Conservation (phyloP, 2,113 vertebrate genomes). For the Crotalus tigris region DNA sequence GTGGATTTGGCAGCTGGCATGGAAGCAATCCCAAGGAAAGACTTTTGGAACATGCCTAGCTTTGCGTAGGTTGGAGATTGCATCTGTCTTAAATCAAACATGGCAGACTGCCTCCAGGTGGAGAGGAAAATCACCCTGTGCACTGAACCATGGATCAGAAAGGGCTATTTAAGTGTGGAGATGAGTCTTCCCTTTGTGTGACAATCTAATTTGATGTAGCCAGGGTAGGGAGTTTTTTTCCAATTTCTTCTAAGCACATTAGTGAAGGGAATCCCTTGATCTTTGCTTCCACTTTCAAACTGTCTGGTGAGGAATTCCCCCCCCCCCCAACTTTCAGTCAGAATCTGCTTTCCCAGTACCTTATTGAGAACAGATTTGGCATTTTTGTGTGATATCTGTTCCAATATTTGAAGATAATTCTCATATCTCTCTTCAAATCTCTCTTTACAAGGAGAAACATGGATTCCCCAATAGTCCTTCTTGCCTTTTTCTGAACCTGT, state of each 20-base stretch:
- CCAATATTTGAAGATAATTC: neutral
- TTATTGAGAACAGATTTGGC: neutral
- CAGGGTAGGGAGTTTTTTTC: neutral
- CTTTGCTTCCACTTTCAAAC: neutral
- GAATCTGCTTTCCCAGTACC: neutral
- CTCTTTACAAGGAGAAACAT: neutral
- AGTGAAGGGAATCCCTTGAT: neutral
- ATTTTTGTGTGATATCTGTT: neutral
- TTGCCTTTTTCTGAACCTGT: neutral
- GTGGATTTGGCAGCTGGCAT: neutral
- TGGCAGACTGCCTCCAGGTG: neutral
- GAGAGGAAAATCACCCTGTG: neutral
- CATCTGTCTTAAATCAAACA: neutral
- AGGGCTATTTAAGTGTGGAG: neutral
- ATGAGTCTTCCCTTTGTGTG: neutral
- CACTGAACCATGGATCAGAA: neutral
- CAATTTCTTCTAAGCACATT: neutral
- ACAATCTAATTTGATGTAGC: neutral
- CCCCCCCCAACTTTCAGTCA: neutral
- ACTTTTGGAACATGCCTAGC: neutral
- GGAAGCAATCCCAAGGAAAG: neutral
- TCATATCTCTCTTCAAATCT: neutral
- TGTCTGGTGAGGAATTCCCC: neutral
- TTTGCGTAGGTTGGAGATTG: neutral
- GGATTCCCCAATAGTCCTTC: neutral